Percentiles rank a stretch among this genome's conserved stretches.
Evolutionary conservation across 2,797 vertebrate species (phyloP).

Genomic region (Sardinella longiceps): DNA sequence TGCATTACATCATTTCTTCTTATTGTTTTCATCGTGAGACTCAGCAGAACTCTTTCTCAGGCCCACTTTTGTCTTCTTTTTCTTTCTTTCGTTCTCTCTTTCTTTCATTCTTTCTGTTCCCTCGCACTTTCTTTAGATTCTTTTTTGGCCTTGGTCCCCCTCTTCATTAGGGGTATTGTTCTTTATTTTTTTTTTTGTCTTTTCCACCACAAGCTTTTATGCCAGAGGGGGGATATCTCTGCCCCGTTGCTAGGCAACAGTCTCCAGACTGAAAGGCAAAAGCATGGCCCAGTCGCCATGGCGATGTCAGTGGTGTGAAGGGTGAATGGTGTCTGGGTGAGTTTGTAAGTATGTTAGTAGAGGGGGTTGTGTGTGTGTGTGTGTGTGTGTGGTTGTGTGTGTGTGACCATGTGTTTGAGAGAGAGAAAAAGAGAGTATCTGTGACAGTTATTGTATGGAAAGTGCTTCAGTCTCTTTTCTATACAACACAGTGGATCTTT

Average conservation of each 20-base stretch:
- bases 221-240: conserved; percentile 43
- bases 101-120: background rate
- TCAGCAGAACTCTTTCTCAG: background rate
- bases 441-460: background rate
- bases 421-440: background rate
- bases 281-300: conserved; percentile 72
- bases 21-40: background rate
- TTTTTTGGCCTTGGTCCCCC: background rate
- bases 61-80: background rate
- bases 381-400: conserved; percentile 4
- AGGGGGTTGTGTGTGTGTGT: conserved; percentile 1
- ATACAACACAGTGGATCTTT: background rate
- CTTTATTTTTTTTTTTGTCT: conserved; percentile 11
- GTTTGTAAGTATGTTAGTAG: conserved; percentile 3
- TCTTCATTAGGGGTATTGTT: conserved; percentile 13
- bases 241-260: conserved; percentile 79
- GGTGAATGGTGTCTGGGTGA: conserved; percentile 65
- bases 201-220: background rate
- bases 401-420: background rate
- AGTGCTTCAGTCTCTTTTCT: background rate
- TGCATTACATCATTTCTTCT: background rate
- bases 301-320: conserved; percentile 67
- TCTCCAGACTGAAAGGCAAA: conserved; percentile 71
- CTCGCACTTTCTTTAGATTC: background rate
- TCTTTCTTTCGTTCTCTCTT: background rate